Evolutionary conservation across 2,113 vertebrate species (phyloP).

Genomic region (Alces alces): DNA sequence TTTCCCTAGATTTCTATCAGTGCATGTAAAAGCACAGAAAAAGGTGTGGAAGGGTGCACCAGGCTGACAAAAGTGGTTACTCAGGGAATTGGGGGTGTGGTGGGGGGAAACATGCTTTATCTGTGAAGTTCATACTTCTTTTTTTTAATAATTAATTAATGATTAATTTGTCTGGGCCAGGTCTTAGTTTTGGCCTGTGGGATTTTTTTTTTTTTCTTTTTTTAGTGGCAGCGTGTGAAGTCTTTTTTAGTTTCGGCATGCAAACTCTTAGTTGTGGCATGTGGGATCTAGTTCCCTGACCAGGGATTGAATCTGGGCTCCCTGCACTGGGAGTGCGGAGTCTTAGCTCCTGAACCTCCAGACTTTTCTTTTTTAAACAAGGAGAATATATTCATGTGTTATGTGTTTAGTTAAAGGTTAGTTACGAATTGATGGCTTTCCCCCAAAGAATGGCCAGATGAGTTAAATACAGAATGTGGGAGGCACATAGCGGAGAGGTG

Average conservation of each 20-base stretch:
- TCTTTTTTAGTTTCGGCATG: not conserved
- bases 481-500: fast-evolving
- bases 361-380: not conserved
- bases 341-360: not conserved
- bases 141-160: not conserved
- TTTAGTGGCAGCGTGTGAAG: fast-evolving
- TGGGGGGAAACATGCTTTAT: not conserved
- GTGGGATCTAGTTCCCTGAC: not conserved
- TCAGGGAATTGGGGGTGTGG: not conserved
- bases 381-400: not conserved
- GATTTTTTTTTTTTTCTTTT: not conserved
- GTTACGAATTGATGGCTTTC: not conserved
- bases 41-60: not conserved
- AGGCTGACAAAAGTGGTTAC: fast-evolving
- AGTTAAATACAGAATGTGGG: fast-evolving
- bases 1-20: not conserved
- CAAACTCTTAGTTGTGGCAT: not conserved
- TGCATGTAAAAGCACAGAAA: not conserved
- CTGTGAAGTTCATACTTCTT: not conserved
- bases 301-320: not conserved
- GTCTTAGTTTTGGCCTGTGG: not conserved
- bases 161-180: not conserved
- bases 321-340: not conserved
- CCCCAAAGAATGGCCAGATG: not conserved
- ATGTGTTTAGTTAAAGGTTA: not conserved